A percentile compares a stretch with the other conserved stretches of the same genome.
Evolutionary conservation across 2,113 vertebrate species (phyloP).

Genomic region (Balaenoptera acutorostrata): DNA sequence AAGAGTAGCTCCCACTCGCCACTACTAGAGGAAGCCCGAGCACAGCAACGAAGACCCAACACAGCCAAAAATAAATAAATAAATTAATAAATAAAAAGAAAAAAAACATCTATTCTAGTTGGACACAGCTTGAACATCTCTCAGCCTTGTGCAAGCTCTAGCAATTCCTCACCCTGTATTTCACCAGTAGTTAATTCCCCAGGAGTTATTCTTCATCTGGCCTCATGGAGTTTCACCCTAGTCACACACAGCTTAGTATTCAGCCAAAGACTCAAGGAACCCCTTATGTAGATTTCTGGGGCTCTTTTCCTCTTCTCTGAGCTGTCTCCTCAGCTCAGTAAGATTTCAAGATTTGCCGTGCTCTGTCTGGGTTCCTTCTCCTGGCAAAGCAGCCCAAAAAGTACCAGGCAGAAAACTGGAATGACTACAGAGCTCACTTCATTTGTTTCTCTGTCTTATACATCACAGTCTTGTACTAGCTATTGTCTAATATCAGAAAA

Average conservation of each 20-base stretch:
- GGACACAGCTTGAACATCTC: not conserved
- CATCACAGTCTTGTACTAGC: too few relatives aligned
- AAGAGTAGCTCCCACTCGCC: too few relatives aligned
- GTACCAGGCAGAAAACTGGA: not conserved
- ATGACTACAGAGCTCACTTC: not conserved
- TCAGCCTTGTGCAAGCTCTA: not conserved
- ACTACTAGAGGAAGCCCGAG: too few relatives aligned
- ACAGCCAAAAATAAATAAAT: too few relatives aligned
- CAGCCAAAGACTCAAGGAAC: not conserved
- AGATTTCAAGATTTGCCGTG: not conserved
- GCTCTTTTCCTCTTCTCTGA: not conserved
- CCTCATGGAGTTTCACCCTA: too few relatives aligned
- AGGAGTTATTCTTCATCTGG: not conserved
- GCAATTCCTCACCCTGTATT: not conserved
- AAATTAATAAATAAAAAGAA: too few relatives aligned
- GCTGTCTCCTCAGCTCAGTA: not conserved
- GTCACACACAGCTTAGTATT: not conserved
- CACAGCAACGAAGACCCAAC: too few relatives aligned
- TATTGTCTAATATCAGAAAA: not conserved
- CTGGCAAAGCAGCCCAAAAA: not conserved
- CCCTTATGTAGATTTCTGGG: not conserved
- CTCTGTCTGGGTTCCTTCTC: not conserved
- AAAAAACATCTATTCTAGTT: not conserved
- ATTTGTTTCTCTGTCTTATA: too few relatives aligned
- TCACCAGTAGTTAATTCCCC: not conserved